Conservation (phyloP, 2,888 invertebrate genomes). For the Resseliella maxima region DNA sequence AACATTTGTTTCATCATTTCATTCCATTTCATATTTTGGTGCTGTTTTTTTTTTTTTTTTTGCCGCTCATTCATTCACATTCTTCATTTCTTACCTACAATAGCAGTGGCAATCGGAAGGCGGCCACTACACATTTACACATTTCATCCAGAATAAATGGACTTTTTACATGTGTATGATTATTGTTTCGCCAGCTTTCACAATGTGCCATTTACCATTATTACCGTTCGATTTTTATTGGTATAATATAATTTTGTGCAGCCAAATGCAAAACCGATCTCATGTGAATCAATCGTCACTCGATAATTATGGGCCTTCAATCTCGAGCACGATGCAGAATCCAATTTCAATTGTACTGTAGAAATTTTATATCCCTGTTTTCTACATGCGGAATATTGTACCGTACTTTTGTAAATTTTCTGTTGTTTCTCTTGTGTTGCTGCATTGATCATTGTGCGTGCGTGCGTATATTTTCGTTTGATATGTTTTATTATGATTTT, state of each 20-base stretch:
- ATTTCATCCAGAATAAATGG: not conserved
- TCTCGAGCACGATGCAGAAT: slow-evolving; percentile 21
- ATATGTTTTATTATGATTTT: slow-evolving; percentile 39
- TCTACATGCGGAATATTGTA: not conserved
- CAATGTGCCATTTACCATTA: not conserved
- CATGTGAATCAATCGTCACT: slow-evolving; percentile 46
- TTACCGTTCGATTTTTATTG: slow-evolving; percentile 33
- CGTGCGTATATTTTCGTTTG: not conserved
- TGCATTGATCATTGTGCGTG: not conserved
- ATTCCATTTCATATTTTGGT: not conserved
- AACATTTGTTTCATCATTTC: not conserved
- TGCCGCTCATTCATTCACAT: not conserved
- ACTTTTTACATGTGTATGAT: not conserved
- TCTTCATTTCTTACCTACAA: not conserved
- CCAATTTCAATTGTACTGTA: slow-evolving; percentile 9
- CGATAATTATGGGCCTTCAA: slow-evolving; percentile 34
- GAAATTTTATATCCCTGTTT: not conserved
- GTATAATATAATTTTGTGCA: slow-evolving; percentile 24
- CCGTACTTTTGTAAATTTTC: not conserved
- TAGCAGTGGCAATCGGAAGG: slow-evolving; percentile 38
- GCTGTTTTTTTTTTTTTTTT: slow-evolving; percentile 20
- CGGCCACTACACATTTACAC: not conserved
- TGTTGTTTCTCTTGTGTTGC: not conserved
- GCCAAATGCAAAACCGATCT: slow-evolving; percentile 15
- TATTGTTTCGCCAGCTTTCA: not conserved